Evolutionary conservation across 2,113 vertebrate species (phyloP), one percentile per base, ranked within the genome.

Genomic region (Elephas maximus): DNA sequence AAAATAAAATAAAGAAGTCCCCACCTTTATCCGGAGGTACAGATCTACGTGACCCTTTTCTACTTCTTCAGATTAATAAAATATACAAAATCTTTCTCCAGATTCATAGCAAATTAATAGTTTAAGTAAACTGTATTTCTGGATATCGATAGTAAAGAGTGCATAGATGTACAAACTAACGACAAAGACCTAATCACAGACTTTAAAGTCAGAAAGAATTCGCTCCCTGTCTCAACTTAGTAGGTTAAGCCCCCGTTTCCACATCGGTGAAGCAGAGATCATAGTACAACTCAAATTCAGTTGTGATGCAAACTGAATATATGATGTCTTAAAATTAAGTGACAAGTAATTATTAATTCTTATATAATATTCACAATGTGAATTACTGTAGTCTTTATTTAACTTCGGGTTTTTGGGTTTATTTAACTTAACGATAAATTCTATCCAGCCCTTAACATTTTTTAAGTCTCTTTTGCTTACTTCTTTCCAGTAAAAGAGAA

Each of bases 61-160:
- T 89, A 81, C 60, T 73, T 88, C 41, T 95, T 88, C 51, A 88
- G 26, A 73, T 73, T 85, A 83, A 95, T 45, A 94, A 96, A 88
- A 93, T 87, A 91, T 23, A 74, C 20, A 91, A 87, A 60, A 84
- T 17, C 51, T 63, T 88, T 62, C 45, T 93, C 76, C 83, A 73
- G 10, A 84, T 53, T 87, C 87, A 84, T 78, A 88, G 69, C 81
- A 93, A 91, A 91, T 17, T 85, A 94, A 80, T 45, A 79, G 33
- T 92, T 93, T 91, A 83, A 88, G 18, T 44, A 80, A 83, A 74
- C 11, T 87, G 26, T 57, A 88, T 53, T 90, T 95, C 82, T 69
- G 53, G 20, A 44, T 26, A 24, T 23, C 21, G 44, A 74, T 18
- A 57, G 24, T 37, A 76, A 44, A 86, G 10, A 83, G 10, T 51